Evolutionary conservation across 2,797 vertebrate genomes (phyloP).

Genomic region (Miichthys miiuy): DNA sequence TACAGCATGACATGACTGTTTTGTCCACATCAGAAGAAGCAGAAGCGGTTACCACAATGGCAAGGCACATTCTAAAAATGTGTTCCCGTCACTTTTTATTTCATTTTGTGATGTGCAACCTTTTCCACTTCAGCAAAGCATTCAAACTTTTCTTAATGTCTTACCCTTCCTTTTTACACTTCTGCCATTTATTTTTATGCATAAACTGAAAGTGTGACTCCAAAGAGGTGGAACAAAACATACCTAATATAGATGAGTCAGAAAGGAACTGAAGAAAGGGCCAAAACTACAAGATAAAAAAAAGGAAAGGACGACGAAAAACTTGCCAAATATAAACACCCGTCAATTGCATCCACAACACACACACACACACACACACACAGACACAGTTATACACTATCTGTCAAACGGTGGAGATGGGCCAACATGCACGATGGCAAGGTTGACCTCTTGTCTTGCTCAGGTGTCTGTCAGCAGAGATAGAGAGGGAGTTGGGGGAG

Average conservation of each 20-base stretch:
- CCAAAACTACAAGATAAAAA: constrained; percentile 23
- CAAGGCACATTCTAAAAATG: background rate
- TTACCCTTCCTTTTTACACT: background rate
- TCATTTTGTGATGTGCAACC: background rate
- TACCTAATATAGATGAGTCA: background rate
- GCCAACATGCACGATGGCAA: constrained; percentile 40
- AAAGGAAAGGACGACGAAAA: constrained; percentile 32
- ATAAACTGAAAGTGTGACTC: background rate
- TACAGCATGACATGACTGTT: background rate
- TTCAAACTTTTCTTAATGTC: background rate
- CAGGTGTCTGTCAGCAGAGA: constrained; percentile 69
- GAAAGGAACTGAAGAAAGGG: background rate
- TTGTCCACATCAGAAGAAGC: background rate
- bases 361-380: background rate
- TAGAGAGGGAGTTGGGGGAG: constrained; percentile 23
- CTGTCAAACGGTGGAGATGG: constrained; percentile 39
- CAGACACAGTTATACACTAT: constrained; percentile 2
- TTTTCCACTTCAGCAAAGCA: constrained; percentile 2
- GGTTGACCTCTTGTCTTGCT: constrained; percentile 65
- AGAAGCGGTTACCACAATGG: background rate
- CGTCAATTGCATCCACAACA: constrained; percentile 11
- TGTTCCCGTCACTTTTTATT: background rate
- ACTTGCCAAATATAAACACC: constrained; percentile 31
- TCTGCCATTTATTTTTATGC: background rate
- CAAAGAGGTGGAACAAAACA: background rate